These are phyloP conservation scores for Diprion similis DNA, from an alignment of 1,140 invertebrate species.

Conservation along the genomic window DNA sequence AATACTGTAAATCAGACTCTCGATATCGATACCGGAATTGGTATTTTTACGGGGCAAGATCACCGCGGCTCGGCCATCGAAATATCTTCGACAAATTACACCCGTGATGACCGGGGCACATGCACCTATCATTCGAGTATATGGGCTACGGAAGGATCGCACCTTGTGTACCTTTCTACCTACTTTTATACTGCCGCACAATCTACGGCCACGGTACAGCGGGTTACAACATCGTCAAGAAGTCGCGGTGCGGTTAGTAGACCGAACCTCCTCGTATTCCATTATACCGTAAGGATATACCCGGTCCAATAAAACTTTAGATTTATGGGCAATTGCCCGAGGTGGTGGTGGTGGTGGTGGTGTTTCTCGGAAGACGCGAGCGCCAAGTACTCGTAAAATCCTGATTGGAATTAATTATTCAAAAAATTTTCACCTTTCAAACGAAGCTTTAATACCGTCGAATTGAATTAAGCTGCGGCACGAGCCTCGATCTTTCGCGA, in stretches of 20 bases:
- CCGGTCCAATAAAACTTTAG: slow-evolving; percentile 24
- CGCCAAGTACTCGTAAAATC: neutral
- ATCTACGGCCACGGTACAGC: too few relatives aligned
- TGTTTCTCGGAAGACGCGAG: neutral
- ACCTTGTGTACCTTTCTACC: too few relatives aligned
- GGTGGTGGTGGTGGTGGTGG: slow-evolving; percentile 14
- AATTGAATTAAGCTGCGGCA: too few relatives aligned
- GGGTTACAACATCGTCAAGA: too few relatives aligned
- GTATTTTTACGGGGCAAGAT: neutral
- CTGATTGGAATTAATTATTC: slow-evolving; percentile 4
- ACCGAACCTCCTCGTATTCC: slow-evolving; percentile 8
- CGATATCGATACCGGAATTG: neutral
- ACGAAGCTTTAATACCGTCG: too few relatives aligned
- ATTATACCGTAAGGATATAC: neutral
- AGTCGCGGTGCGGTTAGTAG: too few relatives aligned
- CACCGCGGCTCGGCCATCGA: neutral
- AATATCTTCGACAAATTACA: neutral
- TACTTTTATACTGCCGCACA: too few relatives aligned
- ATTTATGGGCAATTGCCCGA: slow-evolving; percentile 20
- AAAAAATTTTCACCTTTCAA: neutral
- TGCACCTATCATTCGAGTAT: neutral
- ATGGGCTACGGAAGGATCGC: neutral
- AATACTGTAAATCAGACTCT: neutral
- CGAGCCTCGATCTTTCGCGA: too few relatives aligned
- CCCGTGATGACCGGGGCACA: neutral